Conservation (phyloP, 2,888 invertebrate species). For the Nymphalis polychloros region DNA sequence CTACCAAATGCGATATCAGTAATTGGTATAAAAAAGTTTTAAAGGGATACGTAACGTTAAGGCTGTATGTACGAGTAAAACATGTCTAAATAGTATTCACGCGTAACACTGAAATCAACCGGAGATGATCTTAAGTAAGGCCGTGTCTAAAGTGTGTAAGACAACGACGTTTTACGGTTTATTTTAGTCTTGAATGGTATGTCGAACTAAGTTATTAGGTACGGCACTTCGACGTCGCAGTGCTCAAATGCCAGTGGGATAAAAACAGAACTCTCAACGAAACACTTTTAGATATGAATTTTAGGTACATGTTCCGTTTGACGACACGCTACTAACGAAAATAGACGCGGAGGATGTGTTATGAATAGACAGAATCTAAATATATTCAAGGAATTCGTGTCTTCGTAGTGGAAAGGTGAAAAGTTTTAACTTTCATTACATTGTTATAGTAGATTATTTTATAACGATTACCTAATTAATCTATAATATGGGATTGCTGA, state of each 20-base stretch:
- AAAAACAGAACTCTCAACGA: constrained; percentile 39
- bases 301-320: constrained; percentile 48
- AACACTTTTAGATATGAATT: constrained; percentile 52
- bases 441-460: background rate
- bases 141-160: constrained; percentile 29
- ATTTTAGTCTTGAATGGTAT: constrained; percentile 37
- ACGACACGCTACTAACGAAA: constrained; percentile 63
- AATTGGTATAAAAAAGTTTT: too few species aligned
- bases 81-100: background rate
- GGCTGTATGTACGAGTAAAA: too few species aligned
- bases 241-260: constrained; percentile 39
- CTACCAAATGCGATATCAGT: too few species aligned
- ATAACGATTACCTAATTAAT: too few species aligned
- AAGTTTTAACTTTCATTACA: constrained; percentile 2
- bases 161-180: constrained; percentile 27
- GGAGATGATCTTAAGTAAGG: constrained; percentile 10
- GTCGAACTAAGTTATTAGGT: constrained; percentile 35
- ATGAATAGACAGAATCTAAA: constrained; percentile 57
- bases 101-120: constrained; percentile 4
- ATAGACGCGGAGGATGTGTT: constrained; percentile 69
- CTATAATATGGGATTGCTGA: too few species aligned
- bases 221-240: constrained; percentile 34
- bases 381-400: constrained; percentile 26
- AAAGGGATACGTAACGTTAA: too few species aligned
- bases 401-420: constrained; percentile 46